Evolutionary conservation across 2,888 invertebrate species (phyloP).

Genomic region (Antitype chi): DNA sequence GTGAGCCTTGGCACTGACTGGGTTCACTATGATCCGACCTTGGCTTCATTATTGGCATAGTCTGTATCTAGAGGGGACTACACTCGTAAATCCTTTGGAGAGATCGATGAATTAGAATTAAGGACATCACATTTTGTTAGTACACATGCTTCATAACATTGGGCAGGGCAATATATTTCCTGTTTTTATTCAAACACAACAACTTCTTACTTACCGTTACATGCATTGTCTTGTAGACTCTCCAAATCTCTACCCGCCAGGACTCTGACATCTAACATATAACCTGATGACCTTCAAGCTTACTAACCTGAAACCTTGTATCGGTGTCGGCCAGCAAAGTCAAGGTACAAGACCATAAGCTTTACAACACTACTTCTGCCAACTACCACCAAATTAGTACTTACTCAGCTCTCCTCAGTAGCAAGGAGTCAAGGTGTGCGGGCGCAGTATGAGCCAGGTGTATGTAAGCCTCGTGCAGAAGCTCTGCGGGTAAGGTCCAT

Average conservation of each 20-base stretch:
- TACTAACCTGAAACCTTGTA: constrained; percentile 12
- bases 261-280: neutral
- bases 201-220: neutral
- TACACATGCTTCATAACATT: neutral
- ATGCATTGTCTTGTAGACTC: neutral
- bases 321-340: neutral
- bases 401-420: constrained; percentile 88
- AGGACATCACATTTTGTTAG: constrained; percentile 1
- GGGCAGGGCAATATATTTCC: neutral
- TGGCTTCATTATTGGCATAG: neutral
- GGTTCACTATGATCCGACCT: neutral
- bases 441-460: constrained; percentile 96
- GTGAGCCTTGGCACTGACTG: neutral
- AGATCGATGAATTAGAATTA: neutral
- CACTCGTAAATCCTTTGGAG: neutral
- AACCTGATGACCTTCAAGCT: neutral
- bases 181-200: neutral
- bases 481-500: constrained; percentile 93
- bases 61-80: neutral
- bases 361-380: neutral
- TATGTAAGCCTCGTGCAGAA: constrained; percentile 96
- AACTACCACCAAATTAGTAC: constrained; percentile 67
- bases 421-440: constrained; percentile 93
- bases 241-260: neutral
- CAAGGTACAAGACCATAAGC: neutral